phyloP scores from a whole-genome alignment of 2,888 invertebrate genomes.

The Gari tellinella region DNA sequence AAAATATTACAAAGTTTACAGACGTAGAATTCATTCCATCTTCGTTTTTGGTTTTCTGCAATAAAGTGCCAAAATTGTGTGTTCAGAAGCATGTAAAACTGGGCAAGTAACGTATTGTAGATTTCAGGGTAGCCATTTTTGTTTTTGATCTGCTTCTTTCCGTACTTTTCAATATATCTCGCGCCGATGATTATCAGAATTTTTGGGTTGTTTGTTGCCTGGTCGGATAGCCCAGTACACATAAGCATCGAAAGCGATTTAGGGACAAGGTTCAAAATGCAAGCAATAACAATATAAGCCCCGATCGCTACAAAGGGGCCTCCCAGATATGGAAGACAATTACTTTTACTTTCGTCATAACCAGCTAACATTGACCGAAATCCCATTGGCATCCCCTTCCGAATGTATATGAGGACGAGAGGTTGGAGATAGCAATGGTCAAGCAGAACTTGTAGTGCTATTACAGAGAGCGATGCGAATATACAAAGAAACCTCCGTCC shows the following conservation, averaged over 20 bases:
- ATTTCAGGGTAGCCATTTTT: conserved; percentile 39
- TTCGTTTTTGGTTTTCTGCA: conserved; percentile 20
- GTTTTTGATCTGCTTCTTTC: conserved; percentile 25
- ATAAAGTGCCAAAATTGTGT: conserved; percentile 47
- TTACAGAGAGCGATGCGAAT: conserved; percentile 1
- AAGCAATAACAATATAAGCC: conserved; percentile 34
- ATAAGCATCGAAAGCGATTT: conserved; percentile 35
- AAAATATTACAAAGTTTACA: conserved; percentile 1
- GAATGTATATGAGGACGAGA: conserved; percentile 40
- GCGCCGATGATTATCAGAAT: conserved; percentile 13
- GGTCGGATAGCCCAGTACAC: conserved; percentile 25
- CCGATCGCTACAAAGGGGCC: conserved; percentile 53
- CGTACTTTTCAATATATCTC: conserved; percentile 25
- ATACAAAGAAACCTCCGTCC: no score
- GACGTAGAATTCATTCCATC: conserved; percentile 13
- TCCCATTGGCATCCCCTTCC: conserved; percentile 54
- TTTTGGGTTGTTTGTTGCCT: not conserved
- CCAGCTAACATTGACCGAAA: conserved; percentile 60
- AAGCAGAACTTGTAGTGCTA: conserved; percentile 44
- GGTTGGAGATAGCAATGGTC: conserved; percentile 34
- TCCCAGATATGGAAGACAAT: conserved; percentile 50
- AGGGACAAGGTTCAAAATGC: conserved; percentile 36
- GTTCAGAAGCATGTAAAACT: conserved; percentile 59
- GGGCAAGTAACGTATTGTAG: conserved; percentile 34
- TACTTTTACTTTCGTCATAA: conserved; percentile 38